Conservation (phyloP, 2,797 vertebrate genomes). For the Rhinatrema bivittatum region DNA sequence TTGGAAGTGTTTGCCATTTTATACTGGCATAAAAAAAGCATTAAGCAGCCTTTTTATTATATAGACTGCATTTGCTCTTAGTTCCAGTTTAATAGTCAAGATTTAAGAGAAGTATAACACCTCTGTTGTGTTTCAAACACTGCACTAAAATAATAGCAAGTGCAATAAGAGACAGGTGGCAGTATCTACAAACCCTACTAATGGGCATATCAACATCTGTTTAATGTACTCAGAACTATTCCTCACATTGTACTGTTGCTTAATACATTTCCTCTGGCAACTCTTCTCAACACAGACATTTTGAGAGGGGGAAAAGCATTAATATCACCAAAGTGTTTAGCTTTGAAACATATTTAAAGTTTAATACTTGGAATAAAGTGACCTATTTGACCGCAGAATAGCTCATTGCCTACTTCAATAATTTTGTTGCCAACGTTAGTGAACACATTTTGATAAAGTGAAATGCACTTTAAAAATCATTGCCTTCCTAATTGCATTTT, state of each 20-base stretch:
- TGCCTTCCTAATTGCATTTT: slow-evolving; percentile 30
- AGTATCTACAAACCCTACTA: slow-evolving; percentile 52
- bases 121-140: slow-evolving; percentile 46
- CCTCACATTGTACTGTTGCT: slow-evolving; percentile 67
- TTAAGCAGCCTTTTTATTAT: too few relatives aligned
- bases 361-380: slow-evolving; percentile 48
- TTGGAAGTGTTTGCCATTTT: too few relatives aligned
- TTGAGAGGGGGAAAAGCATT: slow-evolving; percentile 74
- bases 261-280: slow-evolving; percentile 47
- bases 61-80: slow-evolving; percentile 21
- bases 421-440: slow-evolving; percentile 61
- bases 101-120: slow-evolving; percentile 40
- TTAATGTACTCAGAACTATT: slow-evolving; percentile 51
- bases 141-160: slow-evolving; percentile 49
- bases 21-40: too few relatives aligned
- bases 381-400: slow-evolving; percentile 42
- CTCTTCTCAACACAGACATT: slow-evolving; percentile 73
- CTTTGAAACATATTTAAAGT: slow-evolving; percentile 58
- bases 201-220: slow-evolving; percentile 54
- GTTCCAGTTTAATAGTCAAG: slow-evolving; percentile 39
- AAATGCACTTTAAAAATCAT: slow-evolving; percentile 30
- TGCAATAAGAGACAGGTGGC: slow-evolving; percentile 59
- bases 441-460: slow-evolving; percentile 32
- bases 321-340: slow-evolving; percentile 56
- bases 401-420: slow-evolving; percentile 51